A percentile compares a stretch with the other conserved stretches of the same genome.
Conservation (phyloP, 1,140 invertebrate species). For the Gonioctena quinquepunctata region DNA sequence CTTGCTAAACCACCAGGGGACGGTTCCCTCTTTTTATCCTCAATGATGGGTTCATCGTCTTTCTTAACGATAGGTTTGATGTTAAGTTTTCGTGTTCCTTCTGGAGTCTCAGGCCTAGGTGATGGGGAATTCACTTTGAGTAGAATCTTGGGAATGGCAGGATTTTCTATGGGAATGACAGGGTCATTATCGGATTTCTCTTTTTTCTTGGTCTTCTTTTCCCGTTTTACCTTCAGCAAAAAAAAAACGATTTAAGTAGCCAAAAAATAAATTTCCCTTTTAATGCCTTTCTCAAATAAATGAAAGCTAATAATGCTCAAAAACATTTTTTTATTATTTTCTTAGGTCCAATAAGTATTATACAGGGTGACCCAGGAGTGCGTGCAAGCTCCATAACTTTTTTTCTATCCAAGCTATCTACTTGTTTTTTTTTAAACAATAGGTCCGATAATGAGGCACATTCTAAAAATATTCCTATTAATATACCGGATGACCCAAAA, state of each 20-base stretch:
- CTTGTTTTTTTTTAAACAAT: too few species aligned
- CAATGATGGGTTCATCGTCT: constrained; percentile 54
- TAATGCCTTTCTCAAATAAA: too few species aligned
- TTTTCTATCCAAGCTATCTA: too few species aligned
- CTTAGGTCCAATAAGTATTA: too few species aligned
- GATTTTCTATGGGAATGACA: constrained; percentile 55
- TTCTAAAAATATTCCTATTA: too few species aligned
- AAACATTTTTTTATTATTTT: too few species aligned
- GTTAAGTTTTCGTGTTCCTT: constrained; percentile 56
- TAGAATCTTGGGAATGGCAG: constrained; percentile 75
- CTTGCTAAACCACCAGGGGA: constrained; percentile 76
- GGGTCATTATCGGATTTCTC: constrained; percentile 40
- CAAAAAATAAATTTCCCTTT: too few species aligned
- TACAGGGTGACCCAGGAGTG: too few species aligned
- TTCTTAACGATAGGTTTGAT: constrained; percentile 74
- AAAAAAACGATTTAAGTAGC: neutral
- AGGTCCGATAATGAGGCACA: too few species aligned
- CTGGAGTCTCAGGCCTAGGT: constrained; percentile 68
- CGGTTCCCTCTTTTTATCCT: constrained; percentile 61
- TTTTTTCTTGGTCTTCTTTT: constrained; percentile 64
- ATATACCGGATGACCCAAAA: too few species aligned
- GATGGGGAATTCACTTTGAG: constrained; percentile 74
- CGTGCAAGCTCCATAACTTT: too few species aligned
- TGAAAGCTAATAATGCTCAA: too few species aligned
- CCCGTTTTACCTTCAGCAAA: constrained; percentile 54